These are phyloP conservation scores for Agrypnia vestita DNA, from an alignment of 1,140 invertebrate genomes.

Conservation along the genomic window DNA sequence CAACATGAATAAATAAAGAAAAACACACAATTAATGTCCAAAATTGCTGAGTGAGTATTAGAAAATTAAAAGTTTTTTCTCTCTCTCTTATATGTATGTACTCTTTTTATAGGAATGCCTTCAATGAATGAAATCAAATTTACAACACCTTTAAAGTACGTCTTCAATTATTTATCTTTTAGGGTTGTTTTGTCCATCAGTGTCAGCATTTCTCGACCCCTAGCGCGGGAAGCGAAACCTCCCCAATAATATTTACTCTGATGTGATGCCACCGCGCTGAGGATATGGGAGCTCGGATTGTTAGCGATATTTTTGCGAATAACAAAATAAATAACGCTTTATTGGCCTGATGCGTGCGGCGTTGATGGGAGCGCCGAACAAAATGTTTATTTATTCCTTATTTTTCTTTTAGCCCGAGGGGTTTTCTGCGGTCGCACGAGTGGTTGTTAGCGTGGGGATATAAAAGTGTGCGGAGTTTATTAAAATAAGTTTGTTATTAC, in stretches of 20 bases:
- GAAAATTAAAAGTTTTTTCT: too few species aligned
- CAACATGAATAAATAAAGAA: too few species aligned
- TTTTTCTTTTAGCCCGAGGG: conserved; percentile 2
- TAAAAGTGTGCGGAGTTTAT: conserved; percentile 19
- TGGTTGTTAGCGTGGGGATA: conserved; percentile 24
- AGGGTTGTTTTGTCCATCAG: too few species aligned
- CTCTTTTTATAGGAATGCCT: too few species aligned
- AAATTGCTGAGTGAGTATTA: too few species aligned
- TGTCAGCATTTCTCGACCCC: neutral
- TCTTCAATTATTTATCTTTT: too few species aligned
- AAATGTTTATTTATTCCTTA: conserved; percentile 36
- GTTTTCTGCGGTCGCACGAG: neutral
- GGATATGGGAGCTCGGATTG: neutral
- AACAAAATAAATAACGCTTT: conserved; percentile 40
- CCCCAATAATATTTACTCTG: neutral
- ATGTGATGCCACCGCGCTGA: neutral
- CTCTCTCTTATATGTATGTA: too few species aligned
- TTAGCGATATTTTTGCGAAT: conserved; percentile 30
- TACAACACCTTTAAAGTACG: too few species aligned
- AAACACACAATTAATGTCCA: too few species aligned
- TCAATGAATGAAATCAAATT: too few species aligned
- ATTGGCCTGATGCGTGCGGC: conserved; percentile 33
- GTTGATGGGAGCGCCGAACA: conserved; percentile 24
- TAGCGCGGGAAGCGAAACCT: neutral
- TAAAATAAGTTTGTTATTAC: conserved; percentile 32